These are phyloP conservation scores for Torymus texanus DNA, from an alignment of 2,888 invertebrate species.

Conservation along the genomic window DNA sequence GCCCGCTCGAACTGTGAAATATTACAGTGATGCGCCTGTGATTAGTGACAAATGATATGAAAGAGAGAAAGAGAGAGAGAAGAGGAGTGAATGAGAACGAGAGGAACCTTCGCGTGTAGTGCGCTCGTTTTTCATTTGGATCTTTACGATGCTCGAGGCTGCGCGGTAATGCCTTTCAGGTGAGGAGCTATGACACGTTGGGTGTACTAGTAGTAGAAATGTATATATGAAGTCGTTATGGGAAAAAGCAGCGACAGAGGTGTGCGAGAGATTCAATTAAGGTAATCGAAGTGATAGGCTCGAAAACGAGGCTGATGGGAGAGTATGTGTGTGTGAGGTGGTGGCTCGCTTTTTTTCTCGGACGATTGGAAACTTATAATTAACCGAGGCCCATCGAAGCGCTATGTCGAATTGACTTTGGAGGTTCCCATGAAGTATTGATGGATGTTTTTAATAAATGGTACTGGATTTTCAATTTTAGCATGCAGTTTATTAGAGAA, in stretches of 20 bases:
- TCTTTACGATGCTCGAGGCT: slow-evolving; percentile 10
- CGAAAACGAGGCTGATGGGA: neutral
- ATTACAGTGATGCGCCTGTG: slow-evolving; percentile 58
- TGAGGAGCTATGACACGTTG: slow-evolving; percentile 28
- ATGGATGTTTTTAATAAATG: too few relatives aligned
- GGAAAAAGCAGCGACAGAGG: slow-evolving; percentile 1
- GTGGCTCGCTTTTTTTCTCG: too few relatives aligned
- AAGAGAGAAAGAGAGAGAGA: neutral
- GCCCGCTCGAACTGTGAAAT: slow-evolving; percentile 57
- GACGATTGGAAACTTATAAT: neutral
- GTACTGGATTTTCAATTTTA: too few relatives aligned
- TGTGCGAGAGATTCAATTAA: slow-evolving; percentile 26
- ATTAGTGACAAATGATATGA: slow-evolving; percentile 61
- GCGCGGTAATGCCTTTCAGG: neutral
- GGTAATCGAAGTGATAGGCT: neutral
- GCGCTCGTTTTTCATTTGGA: slow-evolving; percentile 49
- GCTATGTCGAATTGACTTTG: too few relatives aligned
- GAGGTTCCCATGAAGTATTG: too few relatives aligned
- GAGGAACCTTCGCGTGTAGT: slow-evolving; percentile 14
- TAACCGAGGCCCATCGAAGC: neutral
- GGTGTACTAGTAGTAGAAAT: slow-evolving; percentile 16
- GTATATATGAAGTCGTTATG: neutral
- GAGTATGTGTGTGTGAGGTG: too few relatives aligned
- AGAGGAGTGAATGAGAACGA: neutral
- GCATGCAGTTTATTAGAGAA: neutral